Conservation (phyloP, 2,797 vertebrate genomes). For the Phataginus tetradactyla region DNA sequence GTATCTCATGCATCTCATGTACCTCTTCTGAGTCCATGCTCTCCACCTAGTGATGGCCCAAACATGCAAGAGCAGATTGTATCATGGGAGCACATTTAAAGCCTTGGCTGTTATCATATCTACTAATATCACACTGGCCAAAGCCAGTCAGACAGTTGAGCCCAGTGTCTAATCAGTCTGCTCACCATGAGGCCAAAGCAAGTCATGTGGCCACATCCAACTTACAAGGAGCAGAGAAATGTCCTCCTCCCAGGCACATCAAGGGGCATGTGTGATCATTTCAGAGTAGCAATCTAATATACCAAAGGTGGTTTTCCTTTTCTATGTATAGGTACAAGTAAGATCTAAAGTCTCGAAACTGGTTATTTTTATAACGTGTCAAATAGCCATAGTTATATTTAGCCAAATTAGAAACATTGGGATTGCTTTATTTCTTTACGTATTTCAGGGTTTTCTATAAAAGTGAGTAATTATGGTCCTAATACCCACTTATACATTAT, state of each 20-base stretch:
- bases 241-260: background rate
- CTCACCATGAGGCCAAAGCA: background rate
- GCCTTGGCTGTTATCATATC: rapidly evolving
- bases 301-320: background rate
- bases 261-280: background rate
- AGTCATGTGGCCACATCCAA: background rate
- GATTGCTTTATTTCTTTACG: background rate
- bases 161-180: background rate
- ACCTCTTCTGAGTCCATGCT: background rate
- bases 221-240: background rate
- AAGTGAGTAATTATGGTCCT: conserved; percentile 18
- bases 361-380: background rate
- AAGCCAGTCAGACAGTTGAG: background rate
- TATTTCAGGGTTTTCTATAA: background rate
- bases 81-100: background rate
- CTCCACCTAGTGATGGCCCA: rapidly evolving
- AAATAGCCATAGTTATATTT: background rate
- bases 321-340: background rate
- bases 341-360: background rate
- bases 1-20: rapidly evolving
- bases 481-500: background rate
- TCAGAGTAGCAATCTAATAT: background rate
- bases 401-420: background rate
- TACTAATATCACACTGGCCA: background rate
- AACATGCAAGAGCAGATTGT: background rate